Base-by-base conservation (phyloP, 2,797 vertebrate species). In the Esox masquinongy region DNA sequence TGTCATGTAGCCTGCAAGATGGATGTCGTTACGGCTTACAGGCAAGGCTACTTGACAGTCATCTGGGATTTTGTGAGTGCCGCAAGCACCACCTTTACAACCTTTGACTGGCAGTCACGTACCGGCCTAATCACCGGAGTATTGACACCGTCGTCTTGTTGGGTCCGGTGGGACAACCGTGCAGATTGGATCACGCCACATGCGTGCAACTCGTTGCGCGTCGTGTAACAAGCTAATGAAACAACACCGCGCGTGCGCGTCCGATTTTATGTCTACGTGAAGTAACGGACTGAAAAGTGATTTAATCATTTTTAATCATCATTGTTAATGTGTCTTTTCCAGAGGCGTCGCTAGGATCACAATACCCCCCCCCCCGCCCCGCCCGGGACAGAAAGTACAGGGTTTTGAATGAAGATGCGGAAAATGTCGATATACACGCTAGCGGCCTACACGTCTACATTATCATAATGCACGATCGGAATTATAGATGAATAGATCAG, bases 171-270 rank as follows among this genome's bases (percentile, higher is more conserved):
- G 83, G 47, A 73, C 49, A 74, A 36, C 72, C 34, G 24, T 70
- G 82, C 74, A 75, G 72, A 79, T 74, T 81, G 77, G 82, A 77
- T 66, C 78, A 63, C 73, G 26, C 64, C 64, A 79, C 1, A 22
- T 6, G 5, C 24, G 24, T 1, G 59, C 24, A 24, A 22, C 11
- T 7, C 4, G 9, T 22, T 26, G 9, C 53, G 16, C 34, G 34
- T 34, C 5, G 34, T 34, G 34, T 34, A 34, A 34, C 34, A 5
- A 34, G 34, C 34, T 34, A 34, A 34, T 34, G 34, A 34, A 34
- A 34, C 34, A 34, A 34, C 2, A 34, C 34, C 2, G 34, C 5
- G 5, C 34, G 5, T 34, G 34, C 34, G 59, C 12, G 4, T 63
- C 22, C 7, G 24, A 24, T 63, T 63, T 24, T 63, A n/a, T n/a